Evolutionary conservation across 2,113 vertebrate genomes (phyloP).

Genomic region (Xenus cinereus): DNA sequence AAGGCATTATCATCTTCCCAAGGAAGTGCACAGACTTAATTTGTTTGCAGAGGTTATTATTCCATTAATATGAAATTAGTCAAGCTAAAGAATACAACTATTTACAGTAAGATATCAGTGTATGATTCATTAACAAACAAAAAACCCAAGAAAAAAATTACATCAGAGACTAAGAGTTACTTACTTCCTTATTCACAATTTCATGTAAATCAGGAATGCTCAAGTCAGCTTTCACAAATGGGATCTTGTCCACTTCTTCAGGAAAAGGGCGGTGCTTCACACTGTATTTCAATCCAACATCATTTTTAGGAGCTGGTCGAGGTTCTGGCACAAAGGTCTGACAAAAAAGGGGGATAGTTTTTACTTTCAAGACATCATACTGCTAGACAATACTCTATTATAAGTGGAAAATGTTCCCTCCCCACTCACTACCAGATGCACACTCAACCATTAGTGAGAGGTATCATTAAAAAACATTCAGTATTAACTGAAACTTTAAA

Average conservation of each 20-base stretch:
- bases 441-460: background rate
- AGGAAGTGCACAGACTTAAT: background rate
- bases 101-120: background rate
- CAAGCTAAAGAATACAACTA: background rate
- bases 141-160: background rate
- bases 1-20: background rate
- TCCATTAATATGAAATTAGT: background rate
- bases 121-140: background rate
- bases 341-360: conserved; percentile 37
- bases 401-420: background rate
- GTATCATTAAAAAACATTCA: background rate
- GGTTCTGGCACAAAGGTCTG: conserved; percentile 91
- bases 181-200: conserved; percentile 92
- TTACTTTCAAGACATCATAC: background rate
- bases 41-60: background rate
- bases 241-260: conserved; percentile 96
- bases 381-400: background rate
- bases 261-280: conserved; percentile 94
- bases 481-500: background rate
- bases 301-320: conserved; percentile 86
- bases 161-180: conserved; percentile 12
- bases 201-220: conserved; percentile 97
- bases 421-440: background rate
- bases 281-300: conserved; percentile 87
- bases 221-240: conserved; percentile 93